Conservation (phyloP, 2,797 vertebrate genomes). For the Pangasius mekongensis region DNA sequence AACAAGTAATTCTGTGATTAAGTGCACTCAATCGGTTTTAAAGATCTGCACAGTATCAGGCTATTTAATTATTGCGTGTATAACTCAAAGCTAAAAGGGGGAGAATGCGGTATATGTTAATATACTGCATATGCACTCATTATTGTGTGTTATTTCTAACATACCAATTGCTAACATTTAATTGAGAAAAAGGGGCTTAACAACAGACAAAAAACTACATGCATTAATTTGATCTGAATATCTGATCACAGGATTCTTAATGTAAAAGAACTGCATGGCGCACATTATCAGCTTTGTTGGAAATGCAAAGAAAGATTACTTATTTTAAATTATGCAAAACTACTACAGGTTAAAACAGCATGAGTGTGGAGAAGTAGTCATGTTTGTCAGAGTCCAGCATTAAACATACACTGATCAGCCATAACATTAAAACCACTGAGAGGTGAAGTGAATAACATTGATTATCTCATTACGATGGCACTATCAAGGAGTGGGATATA, state of each 20-base stretch:
- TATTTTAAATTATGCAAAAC: not conserved
- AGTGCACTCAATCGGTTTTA: not conserved
- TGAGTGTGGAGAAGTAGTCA: not conserved
- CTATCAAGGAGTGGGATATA: too few species aligned
- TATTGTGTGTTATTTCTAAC: not conserved
- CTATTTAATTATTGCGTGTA: too few species aligned
- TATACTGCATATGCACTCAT: not conserved
- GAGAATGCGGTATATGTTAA: not conserved
- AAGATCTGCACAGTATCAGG: not conserved
- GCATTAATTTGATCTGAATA: not conserved
- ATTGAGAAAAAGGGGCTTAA: too few species aligned
- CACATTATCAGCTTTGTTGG: not conserved
- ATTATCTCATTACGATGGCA: too few species aligned
- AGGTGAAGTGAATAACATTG: too few species aligned
- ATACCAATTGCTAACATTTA: not conserved
- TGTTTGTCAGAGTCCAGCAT: not conserved
- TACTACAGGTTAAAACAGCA: not conserved
- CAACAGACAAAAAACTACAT: not conserved
- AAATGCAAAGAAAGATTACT: not conserved
- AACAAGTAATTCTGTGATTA: not conserved
- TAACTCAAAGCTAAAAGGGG: not conserved
- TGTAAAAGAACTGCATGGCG: not conserved
- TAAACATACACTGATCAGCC: not conserved
- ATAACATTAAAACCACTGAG: too few species aligned
- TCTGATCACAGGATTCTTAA: not conserved